phyloP scores from a whole-genome alignment of 2,113 vertebrate species.

The Campylorhamphus procurvoides region DNA sequence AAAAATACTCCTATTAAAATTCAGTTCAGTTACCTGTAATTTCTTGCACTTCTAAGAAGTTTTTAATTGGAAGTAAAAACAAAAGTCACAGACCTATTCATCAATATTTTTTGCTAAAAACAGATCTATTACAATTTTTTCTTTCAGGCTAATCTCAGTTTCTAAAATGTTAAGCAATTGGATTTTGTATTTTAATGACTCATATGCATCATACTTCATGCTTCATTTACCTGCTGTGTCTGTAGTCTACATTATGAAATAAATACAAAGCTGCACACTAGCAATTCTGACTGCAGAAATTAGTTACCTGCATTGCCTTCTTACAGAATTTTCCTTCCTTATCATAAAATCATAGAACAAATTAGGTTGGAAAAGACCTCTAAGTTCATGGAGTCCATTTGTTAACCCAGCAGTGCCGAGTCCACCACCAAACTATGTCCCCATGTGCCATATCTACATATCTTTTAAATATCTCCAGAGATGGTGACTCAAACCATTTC shows the following conservation, averaged over 20 bases:
- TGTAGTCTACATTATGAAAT: neutral
- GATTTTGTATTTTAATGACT: fast-evolving
- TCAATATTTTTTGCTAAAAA: neutral
- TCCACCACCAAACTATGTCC: neutral
- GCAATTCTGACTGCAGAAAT: neutral
- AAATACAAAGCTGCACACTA: neutral
- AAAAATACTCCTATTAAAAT: neutral
- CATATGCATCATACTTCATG: neutral
- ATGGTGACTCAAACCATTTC: too few species aligned
- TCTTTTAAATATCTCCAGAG: neutral
- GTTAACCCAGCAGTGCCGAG: neutral
- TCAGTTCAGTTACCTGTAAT: neutral
- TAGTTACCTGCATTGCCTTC: neutral
- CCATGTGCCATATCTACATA: too few species aligned
- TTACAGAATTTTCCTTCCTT: neutral
- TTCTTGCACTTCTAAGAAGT: neutral
- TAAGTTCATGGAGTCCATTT: neutral
- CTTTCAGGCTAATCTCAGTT: neutral
- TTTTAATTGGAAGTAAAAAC: neutral
- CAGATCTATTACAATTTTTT: neutral
- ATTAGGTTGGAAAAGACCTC: neutral
- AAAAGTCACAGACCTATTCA: neutral
- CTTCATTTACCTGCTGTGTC: neutral
- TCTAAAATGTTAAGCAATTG: neutral
- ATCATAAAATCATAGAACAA: neutral